Evolutionary conservation across 2,888 invertebrate species (phyloP), one percentile per base, ranked within the genome.

Genomic region (Clostera curtula): DNA sequence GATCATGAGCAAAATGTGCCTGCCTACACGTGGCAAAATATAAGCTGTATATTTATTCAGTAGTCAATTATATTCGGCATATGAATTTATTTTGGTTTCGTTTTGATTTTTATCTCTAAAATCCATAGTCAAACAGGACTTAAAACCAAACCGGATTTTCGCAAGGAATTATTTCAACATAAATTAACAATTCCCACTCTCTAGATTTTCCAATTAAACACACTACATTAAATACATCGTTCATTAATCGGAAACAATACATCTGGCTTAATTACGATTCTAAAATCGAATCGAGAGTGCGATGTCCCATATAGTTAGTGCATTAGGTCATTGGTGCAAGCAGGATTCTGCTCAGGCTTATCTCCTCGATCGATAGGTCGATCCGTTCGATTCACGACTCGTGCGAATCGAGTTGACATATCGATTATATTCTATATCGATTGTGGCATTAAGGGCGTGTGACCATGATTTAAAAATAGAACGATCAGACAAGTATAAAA

Each of bases 281-380:
- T 55, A 58, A n/a, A 63, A 63, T 58, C 50, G 56, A 52, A 54
- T 54, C 54, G 55, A 53, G 57, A 43, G 46, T 55, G 49, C 54
- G 79, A 80, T 77, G 76, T 61, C 63, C 80, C 49, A 79, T 66
- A 64, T 65, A 76, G 77, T 77, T 79, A 73, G 65, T 59, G 59
- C 56, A 70, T 60, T 79, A 61, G 73, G 74, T 70, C 73, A 77
- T 64, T 66, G 49, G 63, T 48, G 57, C 63, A 55, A 39, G 55
- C 56, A 42, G 52, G 38, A 43, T 42, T 37, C 41, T 24, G 34
- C 34, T 15, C 34, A 31, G 22, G 34, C 51, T 58, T 65, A 60
- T 66, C 63, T 33, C 32, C 36, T 47, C 55, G 36, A 48, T 50
- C 55, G 60, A 65, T 67, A 65, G 61, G 59, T 60, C 61, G 54